Evolutionary conservation across 2,888 invertebrate genomes (phyloP).

Genomic region (Crossocerus cetratus): DNA sequence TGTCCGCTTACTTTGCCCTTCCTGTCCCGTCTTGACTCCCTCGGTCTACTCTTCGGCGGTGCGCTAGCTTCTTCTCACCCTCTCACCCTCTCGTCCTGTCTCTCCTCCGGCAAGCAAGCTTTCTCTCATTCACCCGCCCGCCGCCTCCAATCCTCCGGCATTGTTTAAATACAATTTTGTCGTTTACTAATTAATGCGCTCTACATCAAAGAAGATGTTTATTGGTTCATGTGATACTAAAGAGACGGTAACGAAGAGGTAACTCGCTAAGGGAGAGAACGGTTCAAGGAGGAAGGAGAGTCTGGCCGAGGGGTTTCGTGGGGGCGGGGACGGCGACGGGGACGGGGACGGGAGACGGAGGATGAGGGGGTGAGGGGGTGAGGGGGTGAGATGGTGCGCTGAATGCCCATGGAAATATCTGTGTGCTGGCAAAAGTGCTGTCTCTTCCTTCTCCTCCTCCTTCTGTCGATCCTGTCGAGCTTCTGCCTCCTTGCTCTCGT

Average conservation of each 20-base stretch:
- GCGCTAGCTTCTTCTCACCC: conserved; percentile 2
- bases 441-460: conserved; percentile 43
- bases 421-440: conserved; percentile 55
- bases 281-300: conserved; percentile 59
- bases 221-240: conserved; percentile 78
- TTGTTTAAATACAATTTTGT: conserved; percentile 82
- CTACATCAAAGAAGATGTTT: conserved; percentile 80
- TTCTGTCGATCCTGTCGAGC: conserved; percentile 25
- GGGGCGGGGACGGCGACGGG: conserved; percentile 64
- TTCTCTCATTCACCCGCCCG: conserved; percentile 30
- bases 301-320: conserved; percentile 42
- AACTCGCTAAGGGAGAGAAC: conserved; percentile 71
- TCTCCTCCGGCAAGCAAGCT: conserved; percentile 1
- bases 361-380: too few relatives aligned
- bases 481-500: conserved; percentile 21
- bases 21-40: conserved; percentile 15
- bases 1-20: conserved; percentile 68
- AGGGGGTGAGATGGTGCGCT: conserved; percentile 43
- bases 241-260: conserved; percentile 78
- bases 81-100: conserved; percentile 11
- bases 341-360: conserved; percentile 31
- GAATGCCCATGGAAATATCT: conserved; percentile 65
- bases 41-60: background rate
- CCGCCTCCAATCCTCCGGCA: conserved; percentile 71
- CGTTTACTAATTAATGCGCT: conserved; percentile 81